Percentiles rank a stretch among this genome's conserved stretches.
These are phyloP conservation scores for Zeugodacus cucurbitae DNA, from an alignment of 1,140 invertebrate genomes.

Conservation along the genomic window DNA sequence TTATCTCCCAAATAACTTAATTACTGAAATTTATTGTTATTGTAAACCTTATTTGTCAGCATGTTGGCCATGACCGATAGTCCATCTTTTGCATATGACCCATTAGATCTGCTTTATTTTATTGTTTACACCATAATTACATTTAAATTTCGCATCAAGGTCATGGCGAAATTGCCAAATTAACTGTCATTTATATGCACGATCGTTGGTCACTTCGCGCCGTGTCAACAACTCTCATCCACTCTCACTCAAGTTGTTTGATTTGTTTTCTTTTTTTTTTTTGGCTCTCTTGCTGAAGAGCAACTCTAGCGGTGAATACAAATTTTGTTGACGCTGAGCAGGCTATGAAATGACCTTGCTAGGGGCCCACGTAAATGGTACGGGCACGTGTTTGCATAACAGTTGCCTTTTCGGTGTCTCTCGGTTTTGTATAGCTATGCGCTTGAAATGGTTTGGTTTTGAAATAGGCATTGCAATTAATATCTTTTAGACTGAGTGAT, in stretches of 20 bases:
- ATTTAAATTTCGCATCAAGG: constrained; percentile 4
- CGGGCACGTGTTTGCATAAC: background rate
- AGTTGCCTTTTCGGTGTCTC: background rate
- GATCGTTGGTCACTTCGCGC: background rate
- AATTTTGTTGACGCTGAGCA: background rate
- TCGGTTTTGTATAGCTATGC: background rate
- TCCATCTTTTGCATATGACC: background rate
- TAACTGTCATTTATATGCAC: background rate
- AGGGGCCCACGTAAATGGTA: background rate
- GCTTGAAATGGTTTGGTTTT: background rate
- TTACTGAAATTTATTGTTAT: background rate
- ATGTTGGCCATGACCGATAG: constrained; percentile 4
- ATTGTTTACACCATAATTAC: background rate
- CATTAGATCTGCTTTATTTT: background rate
- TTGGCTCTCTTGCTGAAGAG: background rate
- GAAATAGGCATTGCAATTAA: background rate
- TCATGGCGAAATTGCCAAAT: constrained; percentile 7
- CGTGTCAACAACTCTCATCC: background rate
- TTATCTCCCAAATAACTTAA: background rate
- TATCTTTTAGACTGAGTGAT: background rate
- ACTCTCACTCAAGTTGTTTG: background rate
- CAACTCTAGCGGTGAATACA: background rate
- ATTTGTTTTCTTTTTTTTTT: background rate
- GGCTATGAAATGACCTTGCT: background rate
- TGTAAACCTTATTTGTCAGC: background rate